phyloP scores from a whole-genome alignment of 1,140 invertebrate species.

The Heliconius melpomene region DNA sequence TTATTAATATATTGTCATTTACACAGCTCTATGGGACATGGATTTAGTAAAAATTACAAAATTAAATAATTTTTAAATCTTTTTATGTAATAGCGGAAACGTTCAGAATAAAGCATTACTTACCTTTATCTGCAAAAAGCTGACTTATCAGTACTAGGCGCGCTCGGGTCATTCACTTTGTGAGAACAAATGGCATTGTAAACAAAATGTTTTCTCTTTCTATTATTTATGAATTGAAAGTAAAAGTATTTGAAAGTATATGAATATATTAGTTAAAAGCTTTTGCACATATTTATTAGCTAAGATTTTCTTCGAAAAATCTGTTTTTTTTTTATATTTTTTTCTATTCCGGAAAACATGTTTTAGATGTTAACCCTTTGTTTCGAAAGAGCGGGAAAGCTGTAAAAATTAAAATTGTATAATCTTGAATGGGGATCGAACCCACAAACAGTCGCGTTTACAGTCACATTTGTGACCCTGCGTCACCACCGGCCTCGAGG shows the following conservation, averaged over 20 bases:
- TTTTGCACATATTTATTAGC: neutral
- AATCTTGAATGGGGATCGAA: no score
- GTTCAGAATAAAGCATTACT: neutral
- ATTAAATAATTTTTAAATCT: neutral
- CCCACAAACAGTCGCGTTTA: no score
- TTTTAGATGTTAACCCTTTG: no score
- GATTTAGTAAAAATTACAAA: no score
- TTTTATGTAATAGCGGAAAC: neutral
- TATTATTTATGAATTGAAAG: conserved; percentile 15
- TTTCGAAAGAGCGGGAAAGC: no score
- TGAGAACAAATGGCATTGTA: conserved; percentile 8
- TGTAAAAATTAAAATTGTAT: no score
- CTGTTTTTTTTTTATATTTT: neutral
- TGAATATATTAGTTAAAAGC: neutral
- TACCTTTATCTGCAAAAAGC: conserved; percentile 2
- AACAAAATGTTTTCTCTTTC: conserved; percentile 15
- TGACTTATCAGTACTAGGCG: neutral
- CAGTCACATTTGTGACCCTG: no score
- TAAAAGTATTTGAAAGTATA: conserved; percentile 14
- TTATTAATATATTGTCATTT: no score
- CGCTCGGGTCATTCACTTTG: conserved; percentile 1
- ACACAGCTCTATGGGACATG: no score
- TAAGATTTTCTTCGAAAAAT: neutral
- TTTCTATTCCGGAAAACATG: neutral
- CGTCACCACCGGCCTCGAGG: no score